A percentile compares a stretch with the other conserved stretches of the same genome.
Evolutionary conservation across 2,113 vertebrate genomes (phyloP).

Genomic region (Geothlypis trichas): DNA sequence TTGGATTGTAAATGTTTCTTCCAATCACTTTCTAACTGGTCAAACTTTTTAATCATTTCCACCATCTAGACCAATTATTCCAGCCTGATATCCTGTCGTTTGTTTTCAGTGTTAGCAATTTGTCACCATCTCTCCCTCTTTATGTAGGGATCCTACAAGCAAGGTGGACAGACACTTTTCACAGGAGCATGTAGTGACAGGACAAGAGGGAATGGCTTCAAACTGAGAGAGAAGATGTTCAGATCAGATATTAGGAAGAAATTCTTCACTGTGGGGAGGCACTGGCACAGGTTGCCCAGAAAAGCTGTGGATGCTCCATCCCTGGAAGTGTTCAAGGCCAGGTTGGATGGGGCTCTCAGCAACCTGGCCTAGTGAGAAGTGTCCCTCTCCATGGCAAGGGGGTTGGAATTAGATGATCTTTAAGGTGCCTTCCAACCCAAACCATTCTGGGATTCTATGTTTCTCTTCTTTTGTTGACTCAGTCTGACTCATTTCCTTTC

Average conservation of each 20-base stretch:
- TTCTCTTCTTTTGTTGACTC: neutral
- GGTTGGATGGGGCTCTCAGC: neutral
- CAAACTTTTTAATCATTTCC: neutral
- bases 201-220: neutral
- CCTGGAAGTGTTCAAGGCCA: neutral
- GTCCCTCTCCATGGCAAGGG: no score
- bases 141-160: neutral
- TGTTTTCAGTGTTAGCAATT: neutral
- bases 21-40: constrained; percentile 20
- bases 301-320: neutral
- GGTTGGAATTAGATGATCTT: neutral
- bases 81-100: neutral
- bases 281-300: neutral
- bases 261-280: neutral
- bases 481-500: neutral
- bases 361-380: neutral
- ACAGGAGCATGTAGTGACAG: neutral
- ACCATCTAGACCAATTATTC: constrained; percentile 3
- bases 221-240: neutral
- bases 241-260: neutral
- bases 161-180: neutral
- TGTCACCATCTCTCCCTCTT: neutral
- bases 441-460: neutral
- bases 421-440: neutral
- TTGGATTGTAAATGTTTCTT: constrained; percentile 37